Evolutionary conservation across 2,888 invertebrate genomes (phyloP), one percentile per base, ranked within the genome.

Genomic region (Axea sp.): DNA sequence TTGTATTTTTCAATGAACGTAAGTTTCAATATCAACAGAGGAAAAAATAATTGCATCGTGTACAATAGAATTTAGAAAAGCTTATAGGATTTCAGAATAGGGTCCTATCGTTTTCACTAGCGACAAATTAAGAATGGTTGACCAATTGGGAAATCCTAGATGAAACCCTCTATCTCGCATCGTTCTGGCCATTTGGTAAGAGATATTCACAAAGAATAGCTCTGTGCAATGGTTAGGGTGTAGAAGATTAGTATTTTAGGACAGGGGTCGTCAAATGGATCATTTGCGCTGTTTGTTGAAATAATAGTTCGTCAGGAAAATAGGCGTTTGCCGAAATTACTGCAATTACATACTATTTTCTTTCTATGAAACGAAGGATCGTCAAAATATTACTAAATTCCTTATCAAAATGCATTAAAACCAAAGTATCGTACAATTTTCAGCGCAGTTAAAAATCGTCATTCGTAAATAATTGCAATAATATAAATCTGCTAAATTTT

Each of bases 131-230:
- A 67, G 64, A 53, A 67, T 47, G 26, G 30, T 11, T 37, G 35
- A 35, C 24, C 59, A 45, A 45, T 39, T 47, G 62, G 31, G 5
- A 24, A 35, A 12, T 37, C 33, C 47, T 43, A 30, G 33, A 41
- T 12, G 14, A 47, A 14, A 33, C 51, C 60, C 51, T n/a, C n/a
- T n/a, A n/a, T n/a, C n/a, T 51, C 60, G 43, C 3, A 31, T 33
- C 28, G 24, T 57, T 37, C 22, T 15, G 39, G 12, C 57, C 55
- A 62, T 62, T 57, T 49, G 59, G 37, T 37, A 41, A n/a, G 31
- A 39, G 37, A 73, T 53, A 65, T 60, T 65, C 60, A 39, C 65
- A 45, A 65, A 65, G 73, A 45, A 55, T 57, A 31, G 24, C 15
- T 33, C 26, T n/a, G 49, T 9, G 11, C n/a, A 8, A 33, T 12